These are phyloP conservation scores for Microctenopoma stevenorrisi DNA, from an alignment of 2,797 vertebrate species.

Conservation along the genomic window DNA sequence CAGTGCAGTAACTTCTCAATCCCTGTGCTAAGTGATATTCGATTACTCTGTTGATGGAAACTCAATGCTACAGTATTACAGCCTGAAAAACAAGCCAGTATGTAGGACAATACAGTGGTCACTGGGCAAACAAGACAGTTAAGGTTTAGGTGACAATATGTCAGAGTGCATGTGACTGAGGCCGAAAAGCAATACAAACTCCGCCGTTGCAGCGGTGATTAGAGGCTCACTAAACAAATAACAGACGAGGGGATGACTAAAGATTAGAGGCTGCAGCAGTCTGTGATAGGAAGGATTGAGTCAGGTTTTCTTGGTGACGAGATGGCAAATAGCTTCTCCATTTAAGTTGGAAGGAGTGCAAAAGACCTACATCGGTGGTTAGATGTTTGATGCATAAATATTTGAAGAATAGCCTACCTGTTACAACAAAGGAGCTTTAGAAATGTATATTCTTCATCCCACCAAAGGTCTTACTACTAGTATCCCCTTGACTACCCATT, in stretches of 20 bases:
- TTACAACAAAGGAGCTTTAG: background rate
- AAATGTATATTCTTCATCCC: background rate
- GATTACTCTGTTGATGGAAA: conserved; percentile 25
- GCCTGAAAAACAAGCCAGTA: conserved; percentile 22
- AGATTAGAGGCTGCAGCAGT: conserved; percentile 53
- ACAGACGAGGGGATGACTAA: conserved; percentile 37
- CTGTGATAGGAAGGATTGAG: conserved; percentile 54
- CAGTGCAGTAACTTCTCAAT: background rate
- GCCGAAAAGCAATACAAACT: conserved; percentile 23
- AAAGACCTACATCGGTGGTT: background rate
- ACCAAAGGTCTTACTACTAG: background rate
- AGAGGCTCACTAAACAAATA: conserved; percentile 54
- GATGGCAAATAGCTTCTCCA: conserved; percentile 21
- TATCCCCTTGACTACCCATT: background rate
- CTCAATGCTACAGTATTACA: conserved; percentile 14
- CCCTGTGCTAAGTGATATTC: conserved; percentile 7
- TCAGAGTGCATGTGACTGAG: conserved; percentile 32
- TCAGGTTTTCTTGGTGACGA: conserved; percentile 50
- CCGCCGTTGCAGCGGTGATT: conserved; percentile 48
- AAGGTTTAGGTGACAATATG: conserved; percentile 44
- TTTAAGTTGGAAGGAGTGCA: conserved; percentile 14
- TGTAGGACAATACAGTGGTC: conserved; percentile 37
- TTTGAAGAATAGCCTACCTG: background rate
- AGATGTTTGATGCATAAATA: background rate
- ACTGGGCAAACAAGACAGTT: conserved; percentile 27